Conservation (phyloP, 1,140 invertebrate genomes). For the Rhopalosiphum maidis region DNA sequence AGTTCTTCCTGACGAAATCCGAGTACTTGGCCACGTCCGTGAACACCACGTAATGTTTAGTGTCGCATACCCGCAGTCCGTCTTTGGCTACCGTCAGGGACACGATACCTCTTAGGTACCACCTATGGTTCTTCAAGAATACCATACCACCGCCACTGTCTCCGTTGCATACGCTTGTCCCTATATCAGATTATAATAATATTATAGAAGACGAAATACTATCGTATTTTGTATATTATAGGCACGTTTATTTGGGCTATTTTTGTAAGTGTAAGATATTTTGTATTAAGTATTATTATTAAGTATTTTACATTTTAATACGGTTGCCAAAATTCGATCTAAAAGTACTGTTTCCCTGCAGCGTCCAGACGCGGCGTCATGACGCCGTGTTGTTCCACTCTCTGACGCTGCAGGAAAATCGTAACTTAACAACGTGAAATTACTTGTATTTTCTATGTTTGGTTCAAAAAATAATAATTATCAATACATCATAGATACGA, state of each 20-base stretch:
- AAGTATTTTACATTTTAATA: neutral
- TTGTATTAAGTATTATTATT: too few species aligned
- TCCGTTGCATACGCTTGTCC: conserved; percentile 69
- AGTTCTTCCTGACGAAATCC: conserved; percentile 63
- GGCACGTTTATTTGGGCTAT: neutral
- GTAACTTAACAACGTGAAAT: neutral
- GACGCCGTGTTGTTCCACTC: too few species aligned
- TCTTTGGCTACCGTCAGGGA: conserved; percentile 66
- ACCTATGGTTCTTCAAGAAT: conserved; percentile 63
- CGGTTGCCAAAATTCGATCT: neutral
- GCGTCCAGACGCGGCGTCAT: too few species aligned
- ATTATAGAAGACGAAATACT: neutral
- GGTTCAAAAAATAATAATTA: neutral
- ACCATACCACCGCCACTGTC: conserved; percentile 71
- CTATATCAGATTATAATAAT: conserved; percentile 61
- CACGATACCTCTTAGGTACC: conserved; percentile 68
- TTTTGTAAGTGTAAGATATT: neutral
- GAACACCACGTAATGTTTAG: conserved; percentile 67
- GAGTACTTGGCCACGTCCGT: conserved; percentile 69
- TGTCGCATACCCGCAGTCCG: conserved; percentile 66
- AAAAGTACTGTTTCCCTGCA: too few species aligned
- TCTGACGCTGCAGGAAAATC: too few species aligned
- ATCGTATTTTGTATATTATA: neutral
- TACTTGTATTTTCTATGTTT: neutral
- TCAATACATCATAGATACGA: neutral